Conservation (phyloP, 2,113 vertebrate species). For the Dipodomys merriami region DNA sequence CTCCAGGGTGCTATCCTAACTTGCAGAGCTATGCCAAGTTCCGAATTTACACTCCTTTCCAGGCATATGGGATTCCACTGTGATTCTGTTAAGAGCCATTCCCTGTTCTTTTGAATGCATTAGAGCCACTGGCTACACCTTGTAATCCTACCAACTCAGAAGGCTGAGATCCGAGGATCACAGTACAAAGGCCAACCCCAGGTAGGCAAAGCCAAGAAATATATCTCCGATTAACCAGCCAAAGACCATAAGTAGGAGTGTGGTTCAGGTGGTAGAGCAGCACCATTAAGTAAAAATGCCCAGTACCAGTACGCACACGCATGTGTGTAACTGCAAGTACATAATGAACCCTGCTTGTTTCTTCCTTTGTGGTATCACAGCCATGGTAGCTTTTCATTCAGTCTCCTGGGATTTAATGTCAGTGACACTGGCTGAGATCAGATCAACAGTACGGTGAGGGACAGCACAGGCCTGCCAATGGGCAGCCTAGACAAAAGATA, state of each 20-base stretch:
- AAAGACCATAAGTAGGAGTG: no score
- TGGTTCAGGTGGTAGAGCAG: no score
- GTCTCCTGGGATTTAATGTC: neutral
- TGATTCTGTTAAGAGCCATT: neutral
- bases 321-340: neutral
- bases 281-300: no score
- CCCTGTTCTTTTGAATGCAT: neutral
- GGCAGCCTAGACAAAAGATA: neutral
- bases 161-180: no score
- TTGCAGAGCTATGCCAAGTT: neutral
- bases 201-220: no score
- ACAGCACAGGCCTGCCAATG: neutral
- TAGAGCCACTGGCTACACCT: no score
- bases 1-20: neutral
- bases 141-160: no score
- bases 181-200: no score
- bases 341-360: neutral
- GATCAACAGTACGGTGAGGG: neutral
- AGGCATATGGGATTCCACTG: neutral
- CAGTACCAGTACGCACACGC: no score
- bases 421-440: neutral
- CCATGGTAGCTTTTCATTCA: neutral
- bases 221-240: no score
- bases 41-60: neutral
- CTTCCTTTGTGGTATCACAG: neutral